These are phyloP conservation scores for Trissolcus brochymenae DNA, from an alignment of 2,888 invertebrate genomes.

Conservation along the genomic window DNA sequence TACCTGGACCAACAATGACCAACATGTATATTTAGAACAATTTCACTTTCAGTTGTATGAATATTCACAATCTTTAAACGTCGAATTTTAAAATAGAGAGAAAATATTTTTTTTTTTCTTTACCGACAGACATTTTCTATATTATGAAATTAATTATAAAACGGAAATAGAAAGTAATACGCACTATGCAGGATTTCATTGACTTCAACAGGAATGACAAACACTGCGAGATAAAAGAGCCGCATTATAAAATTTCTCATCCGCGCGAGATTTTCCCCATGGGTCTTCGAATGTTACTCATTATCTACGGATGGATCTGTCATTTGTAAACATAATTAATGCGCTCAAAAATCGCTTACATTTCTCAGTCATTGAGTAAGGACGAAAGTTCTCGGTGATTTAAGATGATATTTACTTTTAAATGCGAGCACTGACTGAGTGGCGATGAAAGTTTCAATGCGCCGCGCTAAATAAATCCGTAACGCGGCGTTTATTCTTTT, in stretches of 20 bases:
- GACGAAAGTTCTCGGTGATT: slow-evolving; percentile 41
- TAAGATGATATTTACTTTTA: slow-evolving; percentile 38
- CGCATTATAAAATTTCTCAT: too few species aligned
- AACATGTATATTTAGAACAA: too few species aligned
- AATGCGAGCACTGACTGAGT: slow-evolving; percentile 23
- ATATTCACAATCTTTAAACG: too few species aligned
- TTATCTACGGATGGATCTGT: slow-evolving; percentile 5
- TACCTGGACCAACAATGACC: too few species aligned
- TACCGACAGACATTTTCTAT: background rate
- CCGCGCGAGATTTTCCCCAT: slow-evolving; percentile 5
- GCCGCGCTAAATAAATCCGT: slow-evolving; percentile 7
- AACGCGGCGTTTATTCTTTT: too few species aligned
- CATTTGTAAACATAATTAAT: slow-evolving; percentile 30
- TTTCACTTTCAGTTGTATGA: too few species aligned
- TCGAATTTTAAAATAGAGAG: too few species aligned
- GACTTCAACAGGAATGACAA: too few species aligned
- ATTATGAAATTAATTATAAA: slow-evolving; percentile 12
- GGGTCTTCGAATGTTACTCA: slow-evolving; percentile 2
- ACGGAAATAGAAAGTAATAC: too few species aligned
- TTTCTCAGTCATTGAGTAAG: slow-evolving; percentile 29
- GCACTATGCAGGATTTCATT: too few species aligned
- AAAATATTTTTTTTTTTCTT: too few species aligned
- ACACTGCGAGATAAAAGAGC: too few species aligned
- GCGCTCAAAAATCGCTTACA: slow-evolving; percentile 3
- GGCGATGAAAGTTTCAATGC: slow-evolving; percentile 44